These are phyloP conservation scores for Eulacestoma nigropectus DNA, from an alignment of 2,113 vertebrate genomes.

Conservation along the genomic window DNA sequence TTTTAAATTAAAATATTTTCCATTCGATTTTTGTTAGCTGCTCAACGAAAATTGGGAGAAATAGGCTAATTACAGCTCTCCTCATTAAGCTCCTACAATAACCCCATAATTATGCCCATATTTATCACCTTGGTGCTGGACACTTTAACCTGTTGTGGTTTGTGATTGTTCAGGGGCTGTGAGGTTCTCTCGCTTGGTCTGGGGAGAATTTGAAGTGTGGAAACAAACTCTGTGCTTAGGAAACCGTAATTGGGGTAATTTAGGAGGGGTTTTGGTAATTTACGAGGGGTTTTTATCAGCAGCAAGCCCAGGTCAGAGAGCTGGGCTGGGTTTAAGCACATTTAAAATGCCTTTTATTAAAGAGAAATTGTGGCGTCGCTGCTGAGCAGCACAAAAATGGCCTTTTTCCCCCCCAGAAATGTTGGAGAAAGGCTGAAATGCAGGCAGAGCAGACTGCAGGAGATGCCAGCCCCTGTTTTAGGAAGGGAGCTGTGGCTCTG, in stretches of 20 bases:
- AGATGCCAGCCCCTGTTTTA: background rate
- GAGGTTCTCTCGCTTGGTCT: background rate
- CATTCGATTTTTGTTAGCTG: slow-evolving; percentile 49
- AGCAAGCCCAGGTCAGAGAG: background rate
- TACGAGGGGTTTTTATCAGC: background rate
- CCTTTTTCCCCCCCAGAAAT: accelerated
- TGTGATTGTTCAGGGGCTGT: background rate
- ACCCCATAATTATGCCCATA: slow-evolving; percentile 62
- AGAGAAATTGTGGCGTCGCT: accelerated
- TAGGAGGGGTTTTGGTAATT: background rate
- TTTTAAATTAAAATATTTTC: slow-evolving; percentile 35
- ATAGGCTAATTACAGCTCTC: slow-evolving; percentile 54
- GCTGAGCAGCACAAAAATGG: background rate
- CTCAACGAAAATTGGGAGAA: slow-evolving; percentile 22
- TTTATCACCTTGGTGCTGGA: slow-evolving; percentile 71
- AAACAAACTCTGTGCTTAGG: background rate
- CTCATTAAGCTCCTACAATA: slow-evolving; percentile 67
- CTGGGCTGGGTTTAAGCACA: background rate
- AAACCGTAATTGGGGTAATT: background rate
- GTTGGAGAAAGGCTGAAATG: background rate
- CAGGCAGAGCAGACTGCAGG: background rate
- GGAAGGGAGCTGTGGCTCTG: accelerated
- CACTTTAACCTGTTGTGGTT: slow-evolving; percentile 73
- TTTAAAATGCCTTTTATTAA: background rate
- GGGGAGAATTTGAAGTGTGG: background rate